These are phyloP conservation scores for Riptortus pedestris DNA, from an alignment of 1,140 invertebrate genomes.

Conservation along the genomic window DNA sequence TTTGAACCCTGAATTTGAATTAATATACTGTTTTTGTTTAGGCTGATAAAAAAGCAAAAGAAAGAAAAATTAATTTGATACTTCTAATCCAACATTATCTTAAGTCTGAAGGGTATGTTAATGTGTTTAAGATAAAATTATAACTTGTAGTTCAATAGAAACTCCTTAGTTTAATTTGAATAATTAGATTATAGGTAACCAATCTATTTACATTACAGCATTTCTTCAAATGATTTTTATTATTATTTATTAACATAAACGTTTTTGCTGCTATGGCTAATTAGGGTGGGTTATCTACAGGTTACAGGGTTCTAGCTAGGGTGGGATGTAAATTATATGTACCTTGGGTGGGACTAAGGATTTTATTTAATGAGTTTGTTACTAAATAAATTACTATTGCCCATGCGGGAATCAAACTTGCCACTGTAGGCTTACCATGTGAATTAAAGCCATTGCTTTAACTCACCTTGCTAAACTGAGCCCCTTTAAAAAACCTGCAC, in stretches of 20 bases:
- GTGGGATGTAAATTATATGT: no score
- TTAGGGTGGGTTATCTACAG: no score
- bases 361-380: no score
- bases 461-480: no score
- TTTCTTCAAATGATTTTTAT: neutral
- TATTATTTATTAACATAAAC: neutral
- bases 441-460: no score
- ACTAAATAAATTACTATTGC: no score
- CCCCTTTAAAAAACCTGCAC: no score
- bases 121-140: neutral
- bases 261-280: no score
- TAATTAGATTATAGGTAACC: neutral
- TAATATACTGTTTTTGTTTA: neutral
- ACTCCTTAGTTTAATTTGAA: neutral
- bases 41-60: slow-evolving; percentile 19
- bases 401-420: no score
- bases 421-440: no score
- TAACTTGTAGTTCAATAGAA: neutral
- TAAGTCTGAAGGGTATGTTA: neutral
- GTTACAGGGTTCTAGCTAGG: neutral
- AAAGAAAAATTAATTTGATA: slow-evolving; percentile 19
- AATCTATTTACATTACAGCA: neutral
- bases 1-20: neutral
- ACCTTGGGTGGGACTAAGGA: no score
- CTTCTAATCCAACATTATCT: slow-evolving; percentile 18